These are phyloP conservation scores for Picathartes gymnocephalus DNA, from an alignment of 2,113 vertebrate genomes.

Conservation along the genomic window DNA sequence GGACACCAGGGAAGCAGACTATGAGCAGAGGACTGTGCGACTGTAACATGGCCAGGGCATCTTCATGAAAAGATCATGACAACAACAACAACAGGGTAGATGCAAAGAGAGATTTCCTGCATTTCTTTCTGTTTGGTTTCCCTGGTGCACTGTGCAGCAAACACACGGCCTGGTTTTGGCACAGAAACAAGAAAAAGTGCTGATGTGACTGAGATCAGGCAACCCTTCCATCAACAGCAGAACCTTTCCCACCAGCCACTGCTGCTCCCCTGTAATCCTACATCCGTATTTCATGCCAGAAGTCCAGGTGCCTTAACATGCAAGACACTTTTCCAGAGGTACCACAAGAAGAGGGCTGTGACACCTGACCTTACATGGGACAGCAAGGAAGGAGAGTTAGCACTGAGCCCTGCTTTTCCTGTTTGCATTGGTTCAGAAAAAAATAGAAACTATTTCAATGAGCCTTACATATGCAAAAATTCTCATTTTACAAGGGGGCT, in stretches of 20 bases:
- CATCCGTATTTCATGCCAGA: background rate
- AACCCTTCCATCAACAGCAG: background rate
- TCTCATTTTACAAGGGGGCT: background rate
- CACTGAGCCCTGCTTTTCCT: background rate
- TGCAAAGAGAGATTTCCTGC: background rate
- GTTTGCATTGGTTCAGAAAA: background rate
- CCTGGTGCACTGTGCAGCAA: background rate
- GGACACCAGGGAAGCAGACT: background rate
- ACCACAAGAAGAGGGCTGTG: background rate
- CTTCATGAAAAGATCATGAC: background rate
- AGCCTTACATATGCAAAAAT: background rate
- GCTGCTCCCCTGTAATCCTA: background rate
- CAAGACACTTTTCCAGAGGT: background rate
- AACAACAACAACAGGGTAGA: background rate
- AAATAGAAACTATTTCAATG: background rate
- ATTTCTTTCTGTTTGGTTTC: background rate
- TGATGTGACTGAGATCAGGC: background rate
- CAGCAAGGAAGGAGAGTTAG: background rate
- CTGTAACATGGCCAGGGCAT: background rate
- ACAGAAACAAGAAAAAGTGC: constrained; percentile 51
- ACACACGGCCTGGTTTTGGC: constrained; percentile 50
- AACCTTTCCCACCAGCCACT: background rate
- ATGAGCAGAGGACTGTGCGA: background rate
- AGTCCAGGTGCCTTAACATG: background rate
- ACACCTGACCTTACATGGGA: background rate